Evolutionary conservation across 1,140 invertebrate species (phyloP), one percentile per base, ranked within the genome.

Genomic region (Phthorimaea operculella): DNA sequence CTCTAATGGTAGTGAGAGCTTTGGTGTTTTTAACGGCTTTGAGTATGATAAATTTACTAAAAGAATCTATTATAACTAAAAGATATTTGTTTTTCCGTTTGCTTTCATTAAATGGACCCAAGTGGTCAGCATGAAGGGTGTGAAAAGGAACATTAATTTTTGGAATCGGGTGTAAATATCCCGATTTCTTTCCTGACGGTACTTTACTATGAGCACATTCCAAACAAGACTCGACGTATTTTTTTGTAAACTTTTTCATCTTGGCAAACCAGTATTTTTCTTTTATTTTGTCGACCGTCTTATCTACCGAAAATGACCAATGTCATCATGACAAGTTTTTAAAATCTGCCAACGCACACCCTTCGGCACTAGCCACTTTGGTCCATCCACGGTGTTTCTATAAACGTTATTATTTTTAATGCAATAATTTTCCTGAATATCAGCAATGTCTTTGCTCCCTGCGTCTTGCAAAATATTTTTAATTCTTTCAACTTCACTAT

Each of bases 241-340:
- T 58, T 21, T 52, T 60, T 33, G 34, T 34, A 49, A 58, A 58
- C 8, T 45, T 51, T 10, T 18, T 51, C 56, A 58, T 58, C 7
- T 51, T 51, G 4, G 58, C n/a, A 54, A 70, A 66, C 59, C 59
- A 72, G 54, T 63, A 74, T 48, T 59, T 53, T 51, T 67, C 57
- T 28, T 55, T 51, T 1, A 69, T 58, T 51, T 60, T 60, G 9
- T 60, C 52, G 4, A 66, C 9, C 1, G 68, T 63, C 36, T 62
- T 72, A 1, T 68, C 65, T n/a, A 67, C 16, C 3, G 44, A 58
- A 36, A 62, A 52, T 72, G 64, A 12, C 66, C 66, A 15, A 66
- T 59, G 9, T 63, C 60, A 34, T 64, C 69, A 36, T 72, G 69
- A 52, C 50, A 54, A 21, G 34, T 45, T 48, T 62, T 53, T 7